Evolutionary conservation across 2,888 invertebrate genomes (phyloP), one percentile per base, ranked within the genome.

Genomic region (Troides aeacus): DNA sequence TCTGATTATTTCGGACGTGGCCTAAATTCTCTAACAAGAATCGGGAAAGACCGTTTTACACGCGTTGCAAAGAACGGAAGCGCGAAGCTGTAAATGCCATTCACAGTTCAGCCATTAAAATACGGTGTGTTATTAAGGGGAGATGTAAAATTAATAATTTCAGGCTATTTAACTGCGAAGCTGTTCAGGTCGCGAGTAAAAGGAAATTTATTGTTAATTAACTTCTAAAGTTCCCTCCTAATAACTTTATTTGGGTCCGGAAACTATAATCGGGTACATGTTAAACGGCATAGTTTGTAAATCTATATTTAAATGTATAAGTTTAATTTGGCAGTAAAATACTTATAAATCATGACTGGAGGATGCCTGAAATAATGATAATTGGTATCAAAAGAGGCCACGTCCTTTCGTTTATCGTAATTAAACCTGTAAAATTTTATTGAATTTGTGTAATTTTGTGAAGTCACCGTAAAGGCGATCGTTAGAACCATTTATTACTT

Each of bases 361-460:
- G 24, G 24, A 64, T 18, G 64, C 39, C 24, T 17, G 2, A 53
- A 56, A 46, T 66, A 56, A 46, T 60, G 39, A 72, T 73, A 75
- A 72, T 69, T 72, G 69, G 59, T 69, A 74, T 74, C 76, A 75
- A 75, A 72, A 73, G 68, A 53, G 69, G 67, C 77, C 71, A 76
- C 73, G 72, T 46, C 58, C 66, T 68, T 42, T 56, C 64, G 68
- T 73, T 72, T 74, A 72, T 72, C 73, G 66, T 76, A 79, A 80
- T 78, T 75, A 78, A 78, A 76, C 73, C 76, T 75, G 77, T 76
- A 78, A 79, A 46, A 81, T 77, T 77, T 72, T 68, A 74, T 75
- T 70, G 72, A 79, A 71, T 76, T 72, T 71, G 69, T 76, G 74
- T 72, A 76, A 79, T 78, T 78, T 78, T 80, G 78, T 80, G 82